Conservation (phyloP, 1,140 invertebrate genomes). For the Penaeus indicus region DNA sequence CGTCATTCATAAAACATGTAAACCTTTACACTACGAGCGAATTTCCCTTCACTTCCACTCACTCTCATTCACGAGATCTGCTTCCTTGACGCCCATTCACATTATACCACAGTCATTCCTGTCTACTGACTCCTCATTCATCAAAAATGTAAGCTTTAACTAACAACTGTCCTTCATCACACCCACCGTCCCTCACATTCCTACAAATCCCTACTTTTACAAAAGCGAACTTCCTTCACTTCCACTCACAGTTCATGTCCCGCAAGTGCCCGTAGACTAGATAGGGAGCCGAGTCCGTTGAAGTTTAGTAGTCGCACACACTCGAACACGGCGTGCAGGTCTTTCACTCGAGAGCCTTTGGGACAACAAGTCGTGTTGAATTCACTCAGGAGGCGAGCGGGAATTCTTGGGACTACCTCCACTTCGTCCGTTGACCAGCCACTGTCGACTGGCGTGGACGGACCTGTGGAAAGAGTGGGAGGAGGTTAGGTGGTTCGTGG, state of each 20-base stretch:
- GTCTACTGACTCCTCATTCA: too few species aligned
- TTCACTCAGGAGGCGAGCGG: slow-evolving; percentile 70
- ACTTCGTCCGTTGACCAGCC: slow-evolving; percentile 85
- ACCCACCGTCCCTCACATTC: too few species aligned
- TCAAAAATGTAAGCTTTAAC: too few species aligned
- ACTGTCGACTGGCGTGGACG: slow-evolving; percentile 83
- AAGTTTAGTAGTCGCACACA: slow-evolving; percentile 89
- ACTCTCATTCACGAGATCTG: too few species aligned
- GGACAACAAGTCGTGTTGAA: slow-evolving; percentile 75
- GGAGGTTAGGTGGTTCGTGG: not conserved
- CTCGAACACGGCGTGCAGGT: slow-evolving; percentile 84
- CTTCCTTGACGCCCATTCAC: too few species aligned
- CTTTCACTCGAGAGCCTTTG: slow-evolving; percentile 76
- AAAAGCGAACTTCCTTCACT: slow-evolving; percentile 52
- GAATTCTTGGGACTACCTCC: slow-evolving; percentile 74
- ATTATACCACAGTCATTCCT: too few species aligned
- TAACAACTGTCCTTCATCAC: too few species aligned
- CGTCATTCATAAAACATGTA: too few species aligned
- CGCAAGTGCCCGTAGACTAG: slow-evolving; percentile 76
- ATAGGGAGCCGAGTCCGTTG: slow-evolving; percentile 78
- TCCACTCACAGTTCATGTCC: slow-evolving; percentile 80
- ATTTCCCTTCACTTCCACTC: too few species aligned
- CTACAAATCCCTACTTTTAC: too few species aligned
- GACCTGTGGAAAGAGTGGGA: slow-evolving; percentile 74
- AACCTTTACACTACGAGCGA: too few species aligned